These are phyloP conservation scores for Leucania comma DNA, from an alignment of 2,888 invertebrate genomes.

Conservation along the genomic window DNA sequence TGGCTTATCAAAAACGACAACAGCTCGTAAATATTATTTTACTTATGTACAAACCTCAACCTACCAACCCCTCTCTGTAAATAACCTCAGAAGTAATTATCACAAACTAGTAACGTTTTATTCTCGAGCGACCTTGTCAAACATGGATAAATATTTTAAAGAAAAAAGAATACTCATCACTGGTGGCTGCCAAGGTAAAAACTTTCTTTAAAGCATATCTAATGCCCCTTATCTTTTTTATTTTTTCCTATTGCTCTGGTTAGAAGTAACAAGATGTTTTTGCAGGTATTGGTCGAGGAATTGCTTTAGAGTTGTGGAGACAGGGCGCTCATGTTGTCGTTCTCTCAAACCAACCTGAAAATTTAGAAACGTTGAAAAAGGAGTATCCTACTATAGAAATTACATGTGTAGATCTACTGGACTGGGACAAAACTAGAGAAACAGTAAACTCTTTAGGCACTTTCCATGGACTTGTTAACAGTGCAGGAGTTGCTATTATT, in stretches of 20 bases:
- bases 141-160: conserved; percentile 89
- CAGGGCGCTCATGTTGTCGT: conserved; percentile 94
- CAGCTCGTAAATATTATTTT: conserved; percentile 17
- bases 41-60: conserved; percentile 9
- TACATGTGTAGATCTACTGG: conserved; percentile 92
- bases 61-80: conserved; percentile 33
- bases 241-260: not conserved
- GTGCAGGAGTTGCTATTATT: conserved; percentile 94
- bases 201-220: not conserved
- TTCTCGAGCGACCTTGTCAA: conserved; percentile 17
- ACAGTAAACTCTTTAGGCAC: conserved; percentile 89
- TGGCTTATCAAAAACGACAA: conserved; percentile 40
- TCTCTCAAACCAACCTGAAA: conserved; percentile 92
- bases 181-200: conserved; percentile 95
- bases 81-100: conserved; percentile 20
- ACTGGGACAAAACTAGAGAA: conserved; percentile 93
- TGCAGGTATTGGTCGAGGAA: conserved; percentile 93
- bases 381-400: conserved; percentile 91
- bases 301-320: conserved; percentile 92
- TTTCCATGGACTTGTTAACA: conserved; percentile 96
- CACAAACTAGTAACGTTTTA: not conserved
- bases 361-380: conserved; percentile 91
- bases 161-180: conserved; percentile 96
- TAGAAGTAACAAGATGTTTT: conserved; percentile 5
- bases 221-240: not conserved